Evolutionary conservation across 2,797 vertebrate genomes (phyloP), one percentile per base, ranked within the genome.

Genomic region (Sphaeramia orbicularis): DNA sequence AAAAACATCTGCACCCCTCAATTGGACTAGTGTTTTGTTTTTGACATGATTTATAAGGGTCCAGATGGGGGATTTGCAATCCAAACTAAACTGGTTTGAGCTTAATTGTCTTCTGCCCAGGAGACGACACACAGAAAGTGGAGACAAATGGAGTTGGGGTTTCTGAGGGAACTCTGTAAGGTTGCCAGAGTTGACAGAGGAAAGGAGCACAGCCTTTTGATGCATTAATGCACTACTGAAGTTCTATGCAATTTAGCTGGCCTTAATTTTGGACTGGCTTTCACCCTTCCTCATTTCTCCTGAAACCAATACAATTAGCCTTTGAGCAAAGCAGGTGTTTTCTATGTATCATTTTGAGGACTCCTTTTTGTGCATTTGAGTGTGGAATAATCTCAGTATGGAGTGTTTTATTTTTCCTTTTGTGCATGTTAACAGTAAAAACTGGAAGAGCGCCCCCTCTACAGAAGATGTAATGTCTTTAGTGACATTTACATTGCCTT

Each of bases 221-320:
- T 78, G 84, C 83, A 81, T 80, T 78, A 76, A 85, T 89, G 87
- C 89, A 94, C 95, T 94, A 91, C 88, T 92, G 90, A 94, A 93
- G 86, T 94, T 95, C 96, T 98, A 98, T 97, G 96, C 96, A 98
- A 98, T 94, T 81, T 90, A 82, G 92, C 91, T 94, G 84, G 95
- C 96, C 96, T 96, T 96, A 96, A 93, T 94, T 93, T 78, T 83
- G 44, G 72, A 92, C 90, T 89, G 91, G 91, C 83, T 91, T 81
- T 76, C 78, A 83, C 79, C 67, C 55, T 63, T 58, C 70, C 49
- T 85, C 30, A 9, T 74, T 78, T 86, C 70, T 82, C 55, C 66
- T 61, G 38, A 61, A 80, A 69, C 57, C 70, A 65, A 65, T 70
- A 69, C 74, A 12, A 62, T 84, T 84, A 83, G 89, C 90, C 88